Conservation (phyloP, 2,113 vertebrate species). For the Lycaon pictus region DNA sequence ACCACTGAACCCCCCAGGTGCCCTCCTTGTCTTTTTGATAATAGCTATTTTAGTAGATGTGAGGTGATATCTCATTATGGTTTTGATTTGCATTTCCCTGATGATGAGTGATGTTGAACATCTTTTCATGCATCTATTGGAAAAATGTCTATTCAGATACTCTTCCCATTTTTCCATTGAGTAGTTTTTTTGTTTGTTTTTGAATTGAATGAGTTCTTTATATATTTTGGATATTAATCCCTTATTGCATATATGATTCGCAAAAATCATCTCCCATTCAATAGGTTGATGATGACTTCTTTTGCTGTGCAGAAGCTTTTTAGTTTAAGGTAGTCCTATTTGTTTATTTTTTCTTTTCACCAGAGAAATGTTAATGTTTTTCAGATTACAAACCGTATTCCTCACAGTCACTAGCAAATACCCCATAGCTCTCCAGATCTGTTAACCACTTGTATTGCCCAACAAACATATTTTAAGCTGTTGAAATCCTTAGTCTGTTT, state of each 20-base stretch:
- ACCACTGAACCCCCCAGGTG: too few species aligned
- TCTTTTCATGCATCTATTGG: not conserved
- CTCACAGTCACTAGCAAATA: not conserved
- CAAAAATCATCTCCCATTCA: not conserved
- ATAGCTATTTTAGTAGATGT: not conserved
- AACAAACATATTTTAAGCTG: not conserved
- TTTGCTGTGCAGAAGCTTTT: not conserved
- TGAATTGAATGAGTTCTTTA: not conserved
- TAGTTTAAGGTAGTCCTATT: not conserved
- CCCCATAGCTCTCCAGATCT: not conserved
- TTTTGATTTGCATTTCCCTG: not conserved
- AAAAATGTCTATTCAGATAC: not conserved
- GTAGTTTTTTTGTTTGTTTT: not conserved
- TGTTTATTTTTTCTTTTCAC: not conserved
- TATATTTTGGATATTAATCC: not conserved
- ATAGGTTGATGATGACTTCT: not conserved
- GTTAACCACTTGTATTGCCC: slow-evolving; percentile 42
- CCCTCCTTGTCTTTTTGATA: not conserved
- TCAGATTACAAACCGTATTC: slow-evolving; percentile 48
- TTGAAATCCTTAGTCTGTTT: not conserved
- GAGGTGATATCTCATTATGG: not conserved
- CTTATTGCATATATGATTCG: not conserved
- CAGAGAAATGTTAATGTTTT: slow-evolving; percentile 7
- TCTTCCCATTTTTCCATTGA: not conserved
- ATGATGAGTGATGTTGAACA: not conserved